Evolutionary conservation across 1,140 invertebrate species (phyloP).

Genomic region (Drosophila insularis): DNA sequence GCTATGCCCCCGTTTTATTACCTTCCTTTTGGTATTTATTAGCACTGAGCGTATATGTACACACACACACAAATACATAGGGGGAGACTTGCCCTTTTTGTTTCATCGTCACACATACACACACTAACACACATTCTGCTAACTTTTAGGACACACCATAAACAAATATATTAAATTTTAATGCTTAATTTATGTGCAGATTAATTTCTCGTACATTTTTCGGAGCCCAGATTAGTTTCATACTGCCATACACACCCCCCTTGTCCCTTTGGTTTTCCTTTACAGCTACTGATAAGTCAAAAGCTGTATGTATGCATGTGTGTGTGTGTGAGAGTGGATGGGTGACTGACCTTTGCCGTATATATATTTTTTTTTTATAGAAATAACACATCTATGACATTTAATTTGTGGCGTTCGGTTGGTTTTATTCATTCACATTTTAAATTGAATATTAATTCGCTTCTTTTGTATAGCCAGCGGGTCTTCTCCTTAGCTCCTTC

Average conservation of each 20-base stretch:
- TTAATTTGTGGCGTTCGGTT: background rate
- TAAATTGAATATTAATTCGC: constrained; percentile 40
- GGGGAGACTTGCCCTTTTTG: no score
- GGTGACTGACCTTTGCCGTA: background rate
- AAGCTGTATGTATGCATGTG: background rate
- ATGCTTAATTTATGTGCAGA: constrained; percentile 65
- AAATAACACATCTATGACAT: background rate
- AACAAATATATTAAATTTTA: constrained; percentile 69
- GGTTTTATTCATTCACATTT: background rate
- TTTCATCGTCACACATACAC: no score
- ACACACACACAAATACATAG: background rate
- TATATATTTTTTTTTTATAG: background rate
- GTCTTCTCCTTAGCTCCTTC: no score
- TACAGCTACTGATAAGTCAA: no score
- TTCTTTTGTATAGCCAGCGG: no score
- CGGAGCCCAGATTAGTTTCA: constrained; percentile 57
- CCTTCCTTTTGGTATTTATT: constrained; percentile 47
- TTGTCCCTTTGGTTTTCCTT: no score
- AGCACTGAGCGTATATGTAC: constrained; percentile 39
- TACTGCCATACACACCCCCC: background rate
- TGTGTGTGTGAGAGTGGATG: background rate
- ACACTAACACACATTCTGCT: no score
- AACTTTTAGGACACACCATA: constrained; percentile 43
- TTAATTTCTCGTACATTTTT: constrained; percentile 64
- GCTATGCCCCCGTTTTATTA: constrained; percentile 32